phyloP scores from a whole-genome alignment of 2,797 vertebrate genomes.

The Mus spretus region DNA sequence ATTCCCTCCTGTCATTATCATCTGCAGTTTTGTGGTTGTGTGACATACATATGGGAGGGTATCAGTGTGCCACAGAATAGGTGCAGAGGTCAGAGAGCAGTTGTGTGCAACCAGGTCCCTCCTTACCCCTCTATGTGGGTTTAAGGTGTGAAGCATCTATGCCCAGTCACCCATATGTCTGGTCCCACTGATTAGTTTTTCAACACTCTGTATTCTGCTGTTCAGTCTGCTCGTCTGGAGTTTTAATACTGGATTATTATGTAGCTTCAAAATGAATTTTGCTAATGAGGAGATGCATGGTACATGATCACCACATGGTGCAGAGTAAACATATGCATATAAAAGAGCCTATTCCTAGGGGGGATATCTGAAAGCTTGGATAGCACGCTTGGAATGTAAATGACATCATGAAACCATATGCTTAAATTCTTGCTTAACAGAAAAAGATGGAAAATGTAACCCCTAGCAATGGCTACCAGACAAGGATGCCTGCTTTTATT shows the following conservation, averaged over 20 bases:
- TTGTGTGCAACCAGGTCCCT: background rate
- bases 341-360: background rate
- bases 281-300: background rate
- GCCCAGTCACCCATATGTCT: background rate
- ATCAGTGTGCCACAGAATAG: too few relatives aligned
- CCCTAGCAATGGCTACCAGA: background rate
- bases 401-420: background rate
- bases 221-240: background rate
- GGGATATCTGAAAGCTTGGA: background rate
- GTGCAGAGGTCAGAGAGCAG: background rate
- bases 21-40: background rate
- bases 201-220: background rate
- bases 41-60: background rate
- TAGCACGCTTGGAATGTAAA: background rate
- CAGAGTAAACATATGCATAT: background rate
- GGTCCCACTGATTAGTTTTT: background rate
- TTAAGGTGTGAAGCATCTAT: background rate
- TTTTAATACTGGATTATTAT: background rate
- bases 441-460: background rate
- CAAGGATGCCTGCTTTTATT: background rate
- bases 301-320: background rate
- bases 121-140: background rate
- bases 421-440: background rate
- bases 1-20: background rate
- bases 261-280: background rate